Conservation (phyloP, 2,888 invertebrate species). For the Omphaloscelis lunosa region DNA sequence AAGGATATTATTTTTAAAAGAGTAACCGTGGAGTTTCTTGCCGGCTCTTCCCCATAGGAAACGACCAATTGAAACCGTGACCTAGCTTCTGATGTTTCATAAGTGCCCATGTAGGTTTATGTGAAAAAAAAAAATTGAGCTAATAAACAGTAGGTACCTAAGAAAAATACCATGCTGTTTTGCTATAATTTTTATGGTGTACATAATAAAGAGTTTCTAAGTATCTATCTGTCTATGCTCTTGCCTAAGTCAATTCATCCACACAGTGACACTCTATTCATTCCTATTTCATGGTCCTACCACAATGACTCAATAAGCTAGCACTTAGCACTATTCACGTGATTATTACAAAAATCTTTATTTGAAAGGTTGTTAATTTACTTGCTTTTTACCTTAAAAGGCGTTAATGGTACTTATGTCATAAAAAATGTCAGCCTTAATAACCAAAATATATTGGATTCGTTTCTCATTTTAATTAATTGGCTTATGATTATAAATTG, state of each 20-base stretch:
- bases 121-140: too few relatives aligned
- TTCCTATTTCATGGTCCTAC: not conserved
- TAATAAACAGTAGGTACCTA: not conserved
- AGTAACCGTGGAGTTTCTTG: too few relatives aligned
- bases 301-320: conserved; percentile 15
- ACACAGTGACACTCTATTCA: not conserved
- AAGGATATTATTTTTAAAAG: too few relatives aligned
- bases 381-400: too few relatives aligned
- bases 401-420: too few relatives aligned
- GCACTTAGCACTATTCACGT: not conserved
- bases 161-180: not conserved
- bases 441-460: not conserved
- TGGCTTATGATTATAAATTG: conserved; percentile 1
- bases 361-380: not conserved
- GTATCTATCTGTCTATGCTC: not conserved
- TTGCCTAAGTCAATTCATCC: not conserved
- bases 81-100: too few relatives aligned
- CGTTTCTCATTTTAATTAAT: conserved; percentile 6
- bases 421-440: not conserved
- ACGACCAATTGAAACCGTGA: too few relatives aligned
- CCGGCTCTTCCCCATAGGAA: too few relatives aligned
- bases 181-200: not conserved
- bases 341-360: conserved; percentile 8
- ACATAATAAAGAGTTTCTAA: too few relatives aligned
- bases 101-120: too few relatives aligned